Evolutionary conservation across 2,888 invertebrate species (phyloP).

Genomic region (Lissonota sp.): DNA sequence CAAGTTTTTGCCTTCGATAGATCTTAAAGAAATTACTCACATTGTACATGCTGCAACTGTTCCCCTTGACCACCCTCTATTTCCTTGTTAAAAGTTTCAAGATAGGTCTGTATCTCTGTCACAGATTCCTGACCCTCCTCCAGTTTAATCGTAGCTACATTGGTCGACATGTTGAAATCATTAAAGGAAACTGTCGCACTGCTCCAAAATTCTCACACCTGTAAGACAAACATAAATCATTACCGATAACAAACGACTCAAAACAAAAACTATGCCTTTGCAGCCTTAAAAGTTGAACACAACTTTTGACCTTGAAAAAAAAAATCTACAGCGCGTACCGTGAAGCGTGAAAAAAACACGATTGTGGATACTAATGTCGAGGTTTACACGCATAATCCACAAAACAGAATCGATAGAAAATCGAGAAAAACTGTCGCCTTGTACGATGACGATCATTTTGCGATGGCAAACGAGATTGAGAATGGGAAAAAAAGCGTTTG

Average conservation of each 20-base stretch:
- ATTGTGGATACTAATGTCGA: neutral
- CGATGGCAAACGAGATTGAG: no score
- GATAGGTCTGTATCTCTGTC: slow-evolving; percentile 91
- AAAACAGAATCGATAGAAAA: slow-evolving; percentile 26
- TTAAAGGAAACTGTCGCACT: slow-evolving; percentile 59
- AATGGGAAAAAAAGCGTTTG: no score
- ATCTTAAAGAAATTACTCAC: slow-evolving; percentile 70
- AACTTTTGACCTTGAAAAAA: neutral
- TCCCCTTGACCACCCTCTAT: slow-evolving; percentile 87
- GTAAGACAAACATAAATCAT: slow-evolving; percentile 35
- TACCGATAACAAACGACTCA: no score
- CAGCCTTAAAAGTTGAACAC: no score
- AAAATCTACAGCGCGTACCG: neutral
- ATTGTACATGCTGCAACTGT: slow-evolving; percentile 81
- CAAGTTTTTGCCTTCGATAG: no score
- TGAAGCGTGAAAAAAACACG: neutral
- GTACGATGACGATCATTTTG: no score
- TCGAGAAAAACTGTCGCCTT: neutral
- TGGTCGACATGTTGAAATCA: slow-evolving; percentile 78
- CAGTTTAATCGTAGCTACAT: slow-evolving; percentile 81
- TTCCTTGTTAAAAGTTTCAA: slow-evolving; percentile 93
- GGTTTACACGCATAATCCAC: neutral
- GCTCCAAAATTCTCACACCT: slow-evolving; percentile 38
- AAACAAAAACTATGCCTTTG: no score
- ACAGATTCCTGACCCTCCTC: slow-evolving; percentile 85